Evolutionary conservation across 2,888 invertebrate genomes (phyloP).

Genomic region (Nebria brevicollis): DNA sequence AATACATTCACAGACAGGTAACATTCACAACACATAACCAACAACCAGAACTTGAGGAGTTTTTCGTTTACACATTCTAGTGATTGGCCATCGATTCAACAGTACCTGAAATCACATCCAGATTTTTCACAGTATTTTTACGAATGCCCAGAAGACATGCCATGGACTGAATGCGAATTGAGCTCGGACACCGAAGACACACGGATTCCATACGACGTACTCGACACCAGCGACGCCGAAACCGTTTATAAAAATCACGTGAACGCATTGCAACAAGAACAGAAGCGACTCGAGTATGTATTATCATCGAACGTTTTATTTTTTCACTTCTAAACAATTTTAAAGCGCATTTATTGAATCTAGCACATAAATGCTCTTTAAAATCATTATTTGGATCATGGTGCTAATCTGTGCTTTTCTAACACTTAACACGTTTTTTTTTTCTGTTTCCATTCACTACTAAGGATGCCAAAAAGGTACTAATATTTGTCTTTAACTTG

Average conservation of each 20-base stretch:
- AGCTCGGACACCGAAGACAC: constrained; percentile 72
- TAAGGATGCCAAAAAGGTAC: constrained; percentile 55
- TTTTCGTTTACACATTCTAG: constrained; percentile 62
- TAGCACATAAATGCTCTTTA: too few species aligned
- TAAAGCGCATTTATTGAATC: neutral
- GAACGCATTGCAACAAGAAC: constrained; percentile 90
- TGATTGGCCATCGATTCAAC: constrained; percentile 89
- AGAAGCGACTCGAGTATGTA: constrained; percentile 90
- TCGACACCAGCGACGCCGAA: constrained; percentile 92
- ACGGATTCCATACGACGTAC: constrained; percentile 91
- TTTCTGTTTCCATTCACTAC: constrained; percentile 36
- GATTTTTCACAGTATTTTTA: constrained; percentile 94
- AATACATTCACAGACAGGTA: constrained; percentile 72
- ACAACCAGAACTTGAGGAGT: constrained; percentile 32
- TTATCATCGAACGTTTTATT: constrained; percentile 21
- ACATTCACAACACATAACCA: neutral
- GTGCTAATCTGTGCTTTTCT: constrained; percentile 51
- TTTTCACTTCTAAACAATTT: constrained; percentile 7
- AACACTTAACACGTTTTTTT: constrained; percentile 44
- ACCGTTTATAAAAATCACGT: constrained; percentile 91
- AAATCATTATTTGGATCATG: neutral
- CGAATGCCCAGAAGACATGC: constrained; percentile 79
- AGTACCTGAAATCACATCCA: constrained; percentile 88
- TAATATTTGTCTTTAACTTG: constrained; percentile 4
- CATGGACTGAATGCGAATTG: constrained; percentile 81